Evolutionary conservation across 1,140 invertebrate genomes (phyloP).

Genomic region (Teleogryllus occipitalis): DNA sequence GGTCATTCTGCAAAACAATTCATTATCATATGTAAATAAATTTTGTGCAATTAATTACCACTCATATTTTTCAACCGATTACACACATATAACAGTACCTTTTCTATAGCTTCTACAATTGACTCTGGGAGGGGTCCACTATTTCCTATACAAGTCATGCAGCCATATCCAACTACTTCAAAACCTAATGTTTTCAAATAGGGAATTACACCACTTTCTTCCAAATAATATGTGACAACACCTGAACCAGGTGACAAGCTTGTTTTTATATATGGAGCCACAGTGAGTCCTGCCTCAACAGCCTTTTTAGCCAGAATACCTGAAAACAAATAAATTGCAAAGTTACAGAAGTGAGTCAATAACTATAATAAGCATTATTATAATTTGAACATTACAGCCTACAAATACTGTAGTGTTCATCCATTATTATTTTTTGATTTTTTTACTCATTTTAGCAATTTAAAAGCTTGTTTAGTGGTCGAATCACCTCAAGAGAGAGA

Average conservation of each 20-base stretch:
- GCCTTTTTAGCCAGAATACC: slow-evolving; percentile 93
- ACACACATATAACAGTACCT: slow-evolving; percentile 45
- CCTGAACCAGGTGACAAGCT: slow-evolving; percentile 93
- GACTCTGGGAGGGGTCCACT: slow-evolving; percentile 87
- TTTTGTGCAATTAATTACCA: background rate
- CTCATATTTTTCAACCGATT: background rate
- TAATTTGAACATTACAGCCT: too few species aligned
- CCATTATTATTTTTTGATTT: too few species aligned
- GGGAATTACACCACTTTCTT: slow-evolving; percentile 78
- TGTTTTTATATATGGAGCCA: slow-evolving; percentile 92
- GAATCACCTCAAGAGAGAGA: too few species aligned
- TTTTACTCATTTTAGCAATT: too few species aligned
- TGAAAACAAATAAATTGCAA: slow-evolving; percentile 29
- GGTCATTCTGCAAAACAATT: slow-evolving; percentile 54
- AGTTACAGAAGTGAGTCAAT: background rate
- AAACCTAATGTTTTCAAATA: slow-evolving; percentile 85
- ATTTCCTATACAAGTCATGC: slow-evolving; percentile 99
- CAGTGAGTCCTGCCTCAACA: slow-evolving; percentile 78
- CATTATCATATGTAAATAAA: slow-evolving; percentile 7
- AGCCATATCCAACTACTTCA: slow-evolving; percentile 90
- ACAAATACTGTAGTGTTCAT: too few species aligned
- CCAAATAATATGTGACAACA: slow-evolving; percentile 94
- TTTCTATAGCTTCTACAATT: slow-evolving; percentile 88
- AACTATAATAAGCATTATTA: background rate
- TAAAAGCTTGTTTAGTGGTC: too few species aligned